Evolutionary conservation across 2,888 invertebrate genomes (phyloP), one percentile per base, ranked within the genome.

Genomic region (Mamestra brassicae): DNA sequence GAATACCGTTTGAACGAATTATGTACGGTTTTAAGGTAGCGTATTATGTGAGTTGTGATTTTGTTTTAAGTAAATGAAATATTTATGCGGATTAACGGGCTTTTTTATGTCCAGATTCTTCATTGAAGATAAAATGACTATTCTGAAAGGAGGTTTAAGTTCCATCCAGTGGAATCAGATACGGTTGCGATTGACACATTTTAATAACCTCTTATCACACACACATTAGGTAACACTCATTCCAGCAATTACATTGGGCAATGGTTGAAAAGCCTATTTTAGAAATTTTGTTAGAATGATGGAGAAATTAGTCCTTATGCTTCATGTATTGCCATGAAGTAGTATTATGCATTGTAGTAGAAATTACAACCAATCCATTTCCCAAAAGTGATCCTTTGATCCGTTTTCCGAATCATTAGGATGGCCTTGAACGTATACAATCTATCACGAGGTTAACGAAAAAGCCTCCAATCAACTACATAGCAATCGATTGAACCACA

Each of bases 1-100:
- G 81, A 86, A 85, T 85, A 85, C 52, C 17, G 64, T 66, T 78
- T 57, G 50, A 58, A 65, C 62, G 68, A 73, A 76, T 80, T 60
- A 74, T 76, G 60, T 71, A 45, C 34, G 34, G 50, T 36, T 61
- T 54, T 47, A 47, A 26, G 55, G 3, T 15, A 17, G 1, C 52
- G 52, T 54, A 26, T 26, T 17, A 17, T 3, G 34, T 13, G 15
- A 36, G 3, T 1, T 7, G 26, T 3, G 5, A 3, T 47, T 8
- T 50, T 69, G 63, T 68, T 62, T 47, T 4, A n/a, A 36, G 1
- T 3, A 6, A 62, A 8, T 62, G 6, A 7, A 7, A 42, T n/a
- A 11, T 13, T n/a, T 7, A 7, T n/a, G 26, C 11, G 17, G 8
- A 8, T n/a, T 3, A 6, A 0, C n/a, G 8, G 7, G 5, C n/a